Evolutionary conservation across 92 coral and sea anemone genomes (phyloP).

Genomic region (Phenganax subtilis): DNA sequence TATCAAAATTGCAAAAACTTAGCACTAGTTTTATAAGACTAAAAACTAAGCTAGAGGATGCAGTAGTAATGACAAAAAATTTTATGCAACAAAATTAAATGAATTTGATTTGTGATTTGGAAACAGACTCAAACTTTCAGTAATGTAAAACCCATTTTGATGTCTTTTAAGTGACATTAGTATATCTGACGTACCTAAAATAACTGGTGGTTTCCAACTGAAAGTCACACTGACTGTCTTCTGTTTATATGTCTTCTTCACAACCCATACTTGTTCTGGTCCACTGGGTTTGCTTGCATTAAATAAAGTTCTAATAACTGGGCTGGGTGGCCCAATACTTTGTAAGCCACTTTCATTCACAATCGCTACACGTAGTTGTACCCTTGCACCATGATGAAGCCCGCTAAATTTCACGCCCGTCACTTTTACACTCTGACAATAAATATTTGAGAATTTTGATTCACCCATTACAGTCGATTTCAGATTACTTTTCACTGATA

Average conservation of each 20-base stretch:
- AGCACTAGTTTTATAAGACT: no score
- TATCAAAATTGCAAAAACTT: no score
- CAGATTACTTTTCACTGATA: no score
- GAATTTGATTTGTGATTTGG: no score
- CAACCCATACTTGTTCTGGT: slow-evolving; percentile 52
- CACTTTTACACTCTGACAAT: background rate
- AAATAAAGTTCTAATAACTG: slow-evolving; percentile 30
- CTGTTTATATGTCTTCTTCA: slow-evolving; percentile 14
- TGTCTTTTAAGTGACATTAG: background rate
- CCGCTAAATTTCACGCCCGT: background rate
- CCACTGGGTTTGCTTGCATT: slow-evolving; percentile 46
- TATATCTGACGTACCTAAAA: slow-evolving; percentile 36
- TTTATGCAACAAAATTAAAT: no score
- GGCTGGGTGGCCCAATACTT: slow-evolving; percentile 48
- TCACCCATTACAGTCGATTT: no score
- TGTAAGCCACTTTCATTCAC: slow-evolving; percentile 46
- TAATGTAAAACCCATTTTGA: no score
- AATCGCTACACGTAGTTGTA: slow-evolving; percentile 51
- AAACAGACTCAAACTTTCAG: no score
- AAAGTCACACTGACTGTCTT: slow-evolving; percentile 42
- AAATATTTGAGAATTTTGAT: background rate
- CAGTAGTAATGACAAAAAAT: no score
- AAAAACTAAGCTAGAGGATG: no score
- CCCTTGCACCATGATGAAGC: slow-evolving; percentile 21
- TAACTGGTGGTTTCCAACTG: slow-evolving; percentile 58